A percentile compares a stretch with the other conserved stretches of the same genome.
These are phyloP conservation scores for Disparrhopalites patrizii DNA, from an alignment of 2,888 invertebrate genomes.

Conservation along the genomic window DNA sequence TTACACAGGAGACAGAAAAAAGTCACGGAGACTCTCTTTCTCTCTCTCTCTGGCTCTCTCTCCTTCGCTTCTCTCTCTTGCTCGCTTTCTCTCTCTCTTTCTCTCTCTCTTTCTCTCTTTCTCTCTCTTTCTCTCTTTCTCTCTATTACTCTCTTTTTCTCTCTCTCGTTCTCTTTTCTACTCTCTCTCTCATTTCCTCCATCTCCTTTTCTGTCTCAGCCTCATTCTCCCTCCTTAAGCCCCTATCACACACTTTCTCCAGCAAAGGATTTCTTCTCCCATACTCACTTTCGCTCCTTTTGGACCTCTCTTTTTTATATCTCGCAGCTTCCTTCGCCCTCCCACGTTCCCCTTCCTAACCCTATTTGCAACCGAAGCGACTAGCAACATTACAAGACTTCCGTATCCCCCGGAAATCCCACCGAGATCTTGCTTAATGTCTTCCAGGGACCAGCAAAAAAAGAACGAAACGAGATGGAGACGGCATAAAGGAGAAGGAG, in stretches of 20 bases:
- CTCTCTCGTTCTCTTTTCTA: not conserved
- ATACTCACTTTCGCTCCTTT: not conserved
- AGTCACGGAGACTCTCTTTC: no score
- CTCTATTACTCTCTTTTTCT: not conserved
- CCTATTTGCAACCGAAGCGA: not conserved
- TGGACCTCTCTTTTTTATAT: not conserved
- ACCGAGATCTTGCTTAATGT: slow-evolving; percentile 11
- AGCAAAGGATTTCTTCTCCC: not conserved
- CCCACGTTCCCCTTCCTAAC: no score
- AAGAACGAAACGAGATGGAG: no score
- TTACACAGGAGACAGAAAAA: no score
- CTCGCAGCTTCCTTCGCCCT: no score
- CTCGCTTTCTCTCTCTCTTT: no score
- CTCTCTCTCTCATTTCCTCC: not conserved
- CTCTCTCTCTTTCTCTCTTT: no score
- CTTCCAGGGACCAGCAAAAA: no score
- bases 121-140: no score
- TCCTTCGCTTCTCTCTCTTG: no score
- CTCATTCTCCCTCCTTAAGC: slow-evolving; percentile 1
- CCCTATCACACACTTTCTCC: not conserved
- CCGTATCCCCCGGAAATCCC: slow-evolving; percentile 23
- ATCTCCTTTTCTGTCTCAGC: not conserved
- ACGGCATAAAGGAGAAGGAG: no score
- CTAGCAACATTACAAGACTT: slow-evolving; percentile 8
- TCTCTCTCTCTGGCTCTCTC: no score